These are phyloP conservation scores for Subanguina moxae DNA, from an alignment of 1,140 invertebrate genomes.

Conservation along the genomic window DNA sequence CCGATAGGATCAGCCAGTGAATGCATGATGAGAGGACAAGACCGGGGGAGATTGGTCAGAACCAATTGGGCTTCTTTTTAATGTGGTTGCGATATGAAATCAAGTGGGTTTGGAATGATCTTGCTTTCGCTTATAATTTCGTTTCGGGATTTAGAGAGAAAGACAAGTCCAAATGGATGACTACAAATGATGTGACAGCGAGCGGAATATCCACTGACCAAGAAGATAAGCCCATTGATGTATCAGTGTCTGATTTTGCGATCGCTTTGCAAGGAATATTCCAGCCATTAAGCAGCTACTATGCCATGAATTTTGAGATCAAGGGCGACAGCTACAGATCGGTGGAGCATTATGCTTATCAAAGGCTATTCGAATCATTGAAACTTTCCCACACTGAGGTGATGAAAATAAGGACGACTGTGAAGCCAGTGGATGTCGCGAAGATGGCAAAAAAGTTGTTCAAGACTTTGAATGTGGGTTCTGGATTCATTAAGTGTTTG, in stretches of 20 bases:
- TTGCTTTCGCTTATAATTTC: too few relatives aligned
- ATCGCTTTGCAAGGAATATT: slow-evolving; percentile 53
- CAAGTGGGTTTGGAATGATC: slow-evolving; percentile 18
- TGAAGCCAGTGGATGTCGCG: slow-evolving; percentile 44
- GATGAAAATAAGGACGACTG: slow-evolving; percentile 55
- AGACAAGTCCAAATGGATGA: slow-evolving; percentile 33
- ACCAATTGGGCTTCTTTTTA: slow-evolving; percentile 50
- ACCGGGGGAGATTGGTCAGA: slow-evolving; percentile 48
- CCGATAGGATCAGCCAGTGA: slow-evolving; percentile 50
- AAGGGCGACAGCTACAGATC: slow-evolving; percentile 50
- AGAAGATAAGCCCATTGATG: slow-evolving; percentile 39
- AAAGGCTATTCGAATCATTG: slow-evolving; percentile 54
- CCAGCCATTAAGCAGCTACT: slow-evolving; percentile 56
- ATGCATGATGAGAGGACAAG: slow-evolving; percentile 46
- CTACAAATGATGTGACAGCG: slow-evolving; percentile 21
- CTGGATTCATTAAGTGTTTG: too few relatives aligned
- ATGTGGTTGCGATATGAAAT: slow-evolving; percentile 57
- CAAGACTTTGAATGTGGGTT: slow-evolving; percentile 34
- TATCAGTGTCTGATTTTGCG: slow-evolving; percentile 48
- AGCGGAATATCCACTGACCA: slow-evolving; percentile 48
- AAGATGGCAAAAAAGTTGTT: slow-evolving; percentile 45
- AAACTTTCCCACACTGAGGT: slow-evolving; percentile 49
- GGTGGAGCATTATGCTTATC: slow-evolving; percentile 59
- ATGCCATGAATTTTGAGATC: slow-evolving; percentile 48
- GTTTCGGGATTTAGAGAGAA: slow-evolving; percentile 48